phyloP scores from a whole-genome alignment of 2,888 invertebrate genomes.

The Leucozona laternaria region DNA sequence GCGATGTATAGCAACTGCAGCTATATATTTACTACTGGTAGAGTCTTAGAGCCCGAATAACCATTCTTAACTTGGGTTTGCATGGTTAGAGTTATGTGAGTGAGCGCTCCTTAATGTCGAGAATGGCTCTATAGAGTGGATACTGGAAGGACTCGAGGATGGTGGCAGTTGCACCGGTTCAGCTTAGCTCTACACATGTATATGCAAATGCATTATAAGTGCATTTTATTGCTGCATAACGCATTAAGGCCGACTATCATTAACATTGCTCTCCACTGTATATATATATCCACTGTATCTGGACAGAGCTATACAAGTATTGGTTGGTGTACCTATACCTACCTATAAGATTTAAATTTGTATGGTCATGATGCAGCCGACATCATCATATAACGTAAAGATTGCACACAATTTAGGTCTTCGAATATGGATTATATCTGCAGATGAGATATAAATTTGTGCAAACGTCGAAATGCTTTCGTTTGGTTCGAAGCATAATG shows the following conservation, averaged over 20 bases:
- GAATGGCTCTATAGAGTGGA: constrained; percentile 26
- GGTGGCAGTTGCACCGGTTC: constrained; percentile 37
- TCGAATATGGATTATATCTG: constrained; percentile 56
- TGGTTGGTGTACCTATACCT: not conserved
- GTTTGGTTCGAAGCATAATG: constrained; percentile 45
- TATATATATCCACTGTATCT: constrained; percentile 6
- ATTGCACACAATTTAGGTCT: constrained; percentile 25
- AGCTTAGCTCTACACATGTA: constrained; percentile 9
- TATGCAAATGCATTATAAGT: constrained; percentile 79
- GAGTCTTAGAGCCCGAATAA: constrained; percentile 39
- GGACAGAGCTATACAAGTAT: not conserved
- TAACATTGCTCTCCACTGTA: constrained; percentile 33
- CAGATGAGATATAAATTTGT: constrained; percentile 43
- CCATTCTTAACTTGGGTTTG: constrained; percentile 26
- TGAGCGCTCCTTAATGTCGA: constrained; percentile 53
- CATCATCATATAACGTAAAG: constrained; percentile 1
- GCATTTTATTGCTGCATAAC: constrained; percentile 80
- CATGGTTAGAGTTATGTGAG: constrained; percentile 47
- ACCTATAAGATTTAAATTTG: constrained; percentile 12
- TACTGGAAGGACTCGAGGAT: constrained; percentile 10
- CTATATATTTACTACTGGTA: not conserved
- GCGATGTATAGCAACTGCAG: not conserved
- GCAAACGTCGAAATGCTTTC: constrained; percentile 38
- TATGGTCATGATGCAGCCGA: constrained; percentile 28
- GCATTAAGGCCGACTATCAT: constrained; percentile 71